phyloP scores from a whole-genome alignment of 1,140 invertebrate species.

The Gyrodactylus salaris region DNA sequence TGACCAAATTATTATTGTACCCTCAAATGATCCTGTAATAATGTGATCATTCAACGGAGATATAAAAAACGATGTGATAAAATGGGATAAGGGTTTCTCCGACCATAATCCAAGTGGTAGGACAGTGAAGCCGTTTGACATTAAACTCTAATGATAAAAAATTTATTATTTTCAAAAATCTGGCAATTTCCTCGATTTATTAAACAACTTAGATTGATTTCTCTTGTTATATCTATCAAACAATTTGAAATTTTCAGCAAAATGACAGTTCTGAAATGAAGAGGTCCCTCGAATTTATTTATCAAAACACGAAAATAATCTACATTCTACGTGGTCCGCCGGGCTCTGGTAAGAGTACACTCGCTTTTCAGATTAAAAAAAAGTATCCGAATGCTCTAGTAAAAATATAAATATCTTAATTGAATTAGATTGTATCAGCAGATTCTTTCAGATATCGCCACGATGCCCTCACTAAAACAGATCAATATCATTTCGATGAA shows the following conservation, averaged over 20 bases:
- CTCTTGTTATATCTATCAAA: too few species aligned
- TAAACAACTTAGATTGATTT: not conserved
- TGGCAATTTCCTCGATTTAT: not conserved
- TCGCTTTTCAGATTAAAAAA: not conserved
- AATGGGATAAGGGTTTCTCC: not conserved
- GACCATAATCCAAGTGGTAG: not conserved
- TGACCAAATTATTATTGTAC: not conserved
- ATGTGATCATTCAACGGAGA: not conserved
- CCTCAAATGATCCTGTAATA: not conserved
- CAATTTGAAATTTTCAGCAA: not conserved
- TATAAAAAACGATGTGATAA: not conserved
- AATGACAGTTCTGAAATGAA: not conserved
- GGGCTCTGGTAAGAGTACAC: not conserved
- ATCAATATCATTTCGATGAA: not conserved
- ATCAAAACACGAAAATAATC: not conserved
- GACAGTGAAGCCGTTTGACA: not conserved
- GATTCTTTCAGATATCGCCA: not conserved
- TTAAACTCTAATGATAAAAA: too few species aligned
- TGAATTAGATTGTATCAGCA: not conserved
- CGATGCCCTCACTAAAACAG: not conserved
- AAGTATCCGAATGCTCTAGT: not conserved
- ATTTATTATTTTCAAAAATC: not conserved
- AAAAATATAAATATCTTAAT: not conserved
- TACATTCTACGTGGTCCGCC: not conserved
- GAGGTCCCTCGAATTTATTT: not conserved